Percentiles rank a stretch among this genome's conserved stretches.
Evolutionary conservation across 2,888 invertebrate genomes (phyloP).

Genomic region (Catocala nupta): DNA sequence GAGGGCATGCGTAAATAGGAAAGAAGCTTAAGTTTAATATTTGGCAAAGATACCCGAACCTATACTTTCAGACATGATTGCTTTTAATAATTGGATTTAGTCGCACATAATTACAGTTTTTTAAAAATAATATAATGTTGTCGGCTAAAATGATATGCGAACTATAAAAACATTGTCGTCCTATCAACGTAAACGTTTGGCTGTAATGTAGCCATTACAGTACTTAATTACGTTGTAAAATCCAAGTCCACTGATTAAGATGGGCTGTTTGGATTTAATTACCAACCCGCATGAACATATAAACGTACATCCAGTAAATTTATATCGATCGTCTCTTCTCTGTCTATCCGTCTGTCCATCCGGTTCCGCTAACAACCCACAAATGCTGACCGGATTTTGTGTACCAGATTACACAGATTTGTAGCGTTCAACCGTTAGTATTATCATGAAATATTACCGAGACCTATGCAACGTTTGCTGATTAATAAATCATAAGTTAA

Average conservation of each 20-base stretch:
- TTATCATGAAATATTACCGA: conserved; percentile 30
- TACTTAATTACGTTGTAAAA: conserved; percentile 40
- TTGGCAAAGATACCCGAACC: too few species aligned
- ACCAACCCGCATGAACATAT: conserved; percentile 53
- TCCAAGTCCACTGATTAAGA: conserved; percentile 53
- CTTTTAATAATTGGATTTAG: too few species aligned
- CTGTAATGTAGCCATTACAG: conserved; percentile 6
- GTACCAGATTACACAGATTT: conserved; percentile 42
- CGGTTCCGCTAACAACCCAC: conserved; percentile 21
- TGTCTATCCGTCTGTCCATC: conserved; percentile 8
- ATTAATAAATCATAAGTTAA: conserved; percentile 36
- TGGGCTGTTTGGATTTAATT: conserved; percentile 68
- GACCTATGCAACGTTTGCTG: conserved; percentile 27
- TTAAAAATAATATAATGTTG: too few species aligned
- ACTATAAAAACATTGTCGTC: too few species aligned
- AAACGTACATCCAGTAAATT: conserved; percentile 45
- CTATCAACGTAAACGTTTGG: not conserved
- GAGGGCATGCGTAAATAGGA: too few species aligned
- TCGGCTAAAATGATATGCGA: too few species aligned
- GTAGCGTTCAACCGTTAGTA: conserved; percentile 22
- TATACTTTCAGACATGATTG: too few species aligned
- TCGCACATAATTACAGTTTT: too few species aligned
- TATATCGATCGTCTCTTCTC: conserved; percentile 44
- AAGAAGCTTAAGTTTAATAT: too few species aligned
- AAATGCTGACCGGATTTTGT: conserved; percentile 27